A percentile compares a stretch with the other conserved stretches of the same genome.
Conservation (phyloP, 2,888 invertebrate species). For the Meloe dianella region DNA sequence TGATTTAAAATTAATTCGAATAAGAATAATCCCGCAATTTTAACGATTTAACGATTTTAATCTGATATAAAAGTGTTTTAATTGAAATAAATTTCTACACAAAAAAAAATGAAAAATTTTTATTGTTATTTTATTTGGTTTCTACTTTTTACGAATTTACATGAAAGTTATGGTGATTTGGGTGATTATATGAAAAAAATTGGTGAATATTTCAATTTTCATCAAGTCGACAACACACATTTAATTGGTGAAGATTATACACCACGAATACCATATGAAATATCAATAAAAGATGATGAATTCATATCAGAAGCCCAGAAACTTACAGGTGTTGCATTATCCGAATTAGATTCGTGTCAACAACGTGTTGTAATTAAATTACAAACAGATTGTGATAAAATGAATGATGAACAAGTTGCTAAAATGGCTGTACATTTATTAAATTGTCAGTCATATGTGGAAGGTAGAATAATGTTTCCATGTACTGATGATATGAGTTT, state of each 20-base stretch:
- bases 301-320: conserved; percentile 69
- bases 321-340: conserved; percentile 63
- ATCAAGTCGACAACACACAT: conserved; percentile 29
- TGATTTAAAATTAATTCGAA: too few relatives aligned
- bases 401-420: conserved; percentile 70
- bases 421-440: conserved; percentile 71
- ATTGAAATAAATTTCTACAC: background rate
- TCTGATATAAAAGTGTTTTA: background rate
- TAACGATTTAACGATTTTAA: too few relatives aligned
- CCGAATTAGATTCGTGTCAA: conserved; percentile 69
- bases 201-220: conserved; percentile 44
- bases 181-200: conserved; percentile 43
- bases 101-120: background rate
- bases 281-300: conserved; percentile 65
- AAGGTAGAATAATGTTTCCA: conserved; percentile 65
- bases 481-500: conserved; percentile 69
- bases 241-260: conserved; percentile 39
- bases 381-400: conserved; percentile 64
- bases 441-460: conserved; percentile 71
- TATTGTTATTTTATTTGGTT: background rate
- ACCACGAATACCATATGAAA: conserved; percentile 62
- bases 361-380: conserved; percentile 68
- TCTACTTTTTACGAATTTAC: background rate
- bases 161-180: background rate
- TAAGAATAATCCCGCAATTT: too few relatives aligned